Conservation (phyloP, 2,113 vertebrate genomes). For the Cygnus atratus region DNA sequence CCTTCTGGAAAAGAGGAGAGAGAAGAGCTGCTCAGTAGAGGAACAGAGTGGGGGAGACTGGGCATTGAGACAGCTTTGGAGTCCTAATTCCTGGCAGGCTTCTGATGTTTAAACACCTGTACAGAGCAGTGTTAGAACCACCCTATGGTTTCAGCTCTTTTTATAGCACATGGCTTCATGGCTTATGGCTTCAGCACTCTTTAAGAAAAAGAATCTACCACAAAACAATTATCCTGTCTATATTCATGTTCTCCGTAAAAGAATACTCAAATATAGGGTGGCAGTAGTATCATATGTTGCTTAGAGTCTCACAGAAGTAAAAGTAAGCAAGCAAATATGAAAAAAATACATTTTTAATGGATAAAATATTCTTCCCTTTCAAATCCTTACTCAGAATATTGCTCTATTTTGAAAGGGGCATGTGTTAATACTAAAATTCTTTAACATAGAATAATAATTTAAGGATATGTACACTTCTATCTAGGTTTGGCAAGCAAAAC, state of each 20-base stretch:
- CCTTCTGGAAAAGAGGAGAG: constrained; percentile 68
- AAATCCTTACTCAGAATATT: background rate
- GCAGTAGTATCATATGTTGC: background rate
- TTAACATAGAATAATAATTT: background rate
- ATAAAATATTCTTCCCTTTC: background rate
- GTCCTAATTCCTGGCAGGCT: background rate
- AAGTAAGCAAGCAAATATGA: background rate
- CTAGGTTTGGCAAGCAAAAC: background rate
- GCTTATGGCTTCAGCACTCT: background rate
- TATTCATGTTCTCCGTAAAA: background rate
- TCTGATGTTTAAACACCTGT: background rate
- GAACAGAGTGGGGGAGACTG: background rate
- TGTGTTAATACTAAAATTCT: background rate
- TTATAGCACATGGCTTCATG: background rate
- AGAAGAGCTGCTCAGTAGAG: background rate
- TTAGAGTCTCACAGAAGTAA: background rate
- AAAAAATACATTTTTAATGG: background rate
- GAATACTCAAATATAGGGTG: background rate
- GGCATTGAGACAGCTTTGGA: background rate
- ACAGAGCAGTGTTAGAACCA: background rate
- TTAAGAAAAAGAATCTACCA: background rate
- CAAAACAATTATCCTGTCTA: background rate
- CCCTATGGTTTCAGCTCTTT: rapidly evolving
- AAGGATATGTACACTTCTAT: background rate
- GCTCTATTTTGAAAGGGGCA: background rate